Evolutionary conservation across 2,888 invertebrate species (phyloP), one percentile per base, ranked within the genome.

Genomic region (Sthenelais limicola): DNA sequence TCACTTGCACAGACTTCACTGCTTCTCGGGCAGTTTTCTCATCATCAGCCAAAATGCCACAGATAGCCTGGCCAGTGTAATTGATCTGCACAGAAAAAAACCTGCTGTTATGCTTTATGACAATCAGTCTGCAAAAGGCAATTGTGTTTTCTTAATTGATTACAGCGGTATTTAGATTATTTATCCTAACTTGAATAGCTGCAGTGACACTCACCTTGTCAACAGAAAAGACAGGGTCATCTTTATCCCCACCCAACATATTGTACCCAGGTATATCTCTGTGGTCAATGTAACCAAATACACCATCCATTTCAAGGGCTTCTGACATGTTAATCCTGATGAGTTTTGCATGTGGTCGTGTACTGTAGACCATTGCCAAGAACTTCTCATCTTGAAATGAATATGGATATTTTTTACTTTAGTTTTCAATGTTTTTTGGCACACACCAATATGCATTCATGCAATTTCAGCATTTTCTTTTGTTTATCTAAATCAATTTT

Each of bases 21-120:
- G 96, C 97, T 79, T 91, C 90, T 88, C 95, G 94, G 0, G 97
- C 97, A 9, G 91, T 91, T 0, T 89, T 86, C 88, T 95, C 94
- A 87, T 93, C 92, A 32, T 92, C 90, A 0, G 94, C 97, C 7
- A 94, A 91, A 71, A 97, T 89, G 0, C 92, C 93, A n/a, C 93
- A 96, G 32, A 97, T 91, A 1, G 92, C 88, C 89, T 96, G 95
- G 0, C 96, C 96, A 74, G 86, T 83, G 79, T 82, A 86, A 0
- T 48, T 54, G 1, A 77, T 77, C 74, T 76, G 47, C 30, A 33
- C n/a, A n/a, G 9, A 18, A 43, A 43, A 43, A 43, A 43, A n/a
- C n/a, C n/a, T n/a, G n/a, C n/a, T n/a, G n/a, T n/a, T n/a, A n/a
- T n/a, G n/a, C n/a, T n/a, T n/a, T n/a, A n/a, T n/a, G n/a, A n/a